Evolutionary conservation across 2,113 vertebrate species (phyloP).

Genomic region (Cyprinodon variegatus): DNA sequence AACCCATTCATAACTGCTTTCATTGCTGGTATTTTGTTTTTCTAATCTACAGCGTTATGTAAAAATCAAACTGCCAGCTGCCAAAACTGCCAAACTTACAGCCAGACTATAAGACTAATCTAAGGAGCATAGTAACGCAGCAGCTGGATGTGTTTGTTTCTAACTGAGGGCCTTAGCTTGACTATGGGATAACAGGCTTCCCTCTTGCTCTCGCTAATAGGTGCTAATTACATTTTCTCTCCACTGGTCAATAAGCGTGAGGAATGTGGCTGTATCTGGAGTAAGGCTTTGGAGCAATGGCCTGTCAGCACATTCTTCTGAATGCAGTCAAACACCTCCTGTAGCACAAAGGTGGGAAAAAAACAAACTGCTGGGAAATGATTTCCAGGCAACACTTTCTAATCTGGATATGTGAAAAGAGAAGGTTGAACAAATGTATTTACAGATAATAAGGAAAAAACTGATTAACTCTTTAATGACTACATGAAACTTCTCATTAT

Average conservation of each 20-base stretch:
- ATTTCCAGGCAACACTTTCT: conserved; percentile 13
- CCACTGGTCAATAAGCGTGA: conserved; percentile 78
- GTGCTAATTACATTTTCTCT: conserved; percentile 85
- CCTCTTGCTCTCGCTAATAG: conserved; percentile 80
- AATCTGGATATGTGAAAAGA: background rate
- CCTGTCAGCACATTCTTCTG: conserved; percentile 82
- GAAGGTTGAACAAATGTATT: too few relatives aligned
- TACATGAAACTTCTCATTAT: too few relatives aligned
- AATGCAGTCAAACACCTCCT: conserved; percentile 60
- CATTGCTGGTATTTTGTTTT: too few relatives aligned
- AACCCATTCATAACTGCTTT: too few relatives aligned
- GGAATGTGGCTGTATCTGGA: conserved; percentile 84
- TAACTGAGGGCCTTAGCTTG: conserved; percentile 7
- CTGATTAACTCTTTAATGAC: too few relatives aligned
- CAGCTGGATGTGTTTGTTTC: conserved; percentile 53
- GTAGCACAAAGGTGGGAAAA: conserved; percentile 66
- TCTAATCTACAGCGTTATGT: too few relatives aligned
- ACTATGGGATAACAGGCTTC: conserved; percentile 70
- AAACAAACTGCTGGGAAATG: conserved; percentile 8
- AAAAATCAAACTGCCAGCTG: too few relatives aligned
- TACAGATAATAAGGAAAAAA: too few relatives aligned
- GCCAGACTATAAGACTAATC: background rate
- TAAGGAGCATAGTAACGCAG: background rate
- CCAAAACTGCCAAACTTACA: too few relatives aligned
- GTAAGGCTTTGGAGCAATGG: conserved; percentile 48